Conservation (phyloP, 2,888 invertebrate species). For the Rhagophthalmus giganteus region DNA sequence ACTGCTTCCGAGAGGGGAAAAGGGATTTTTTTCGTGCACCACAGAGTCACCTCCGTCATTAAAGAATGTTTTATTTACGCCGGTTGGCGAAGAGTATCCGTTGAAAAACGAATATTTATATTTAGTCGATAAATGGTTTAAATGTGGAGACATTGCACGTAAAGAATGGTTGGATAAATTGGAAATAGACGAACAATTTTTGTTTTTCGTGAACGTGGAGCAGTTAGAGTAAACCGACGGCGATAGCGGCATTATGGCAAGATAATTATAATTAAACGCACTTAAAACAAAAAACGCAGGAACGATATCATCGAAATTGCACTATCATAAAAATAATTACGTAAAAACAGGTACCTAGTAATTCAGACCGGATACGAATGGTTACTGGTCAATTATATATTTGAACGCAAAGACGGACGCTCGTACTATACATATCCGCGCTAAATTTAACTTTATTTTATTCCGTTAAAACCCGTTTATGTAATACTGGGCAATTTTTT, state of each 20-base stretch:
- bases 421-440: slow-evolving; percentile 19
- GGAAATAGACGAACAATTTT: slow-evolving; percentile 18
- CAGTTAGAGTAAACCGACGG: slow-evolving; percentile 28
- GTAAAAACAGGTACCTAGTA: slow-evolving; percentile 4
- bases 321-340: slow-evolving; percentile 2
- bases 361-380: slow-evolving; percentile 23
- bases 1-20: not conserved
- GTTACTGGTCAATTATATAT: slow-evolving; percentile 31
- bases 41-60: too few species aligned
- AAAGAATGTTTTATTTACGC: slow-evolving; percentile 12
- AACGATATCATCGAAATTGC: not conserved
- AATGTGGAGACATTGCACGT: too few species aligned
- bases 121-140: slow-evolving; percentile 5
- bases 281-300: not conserved
- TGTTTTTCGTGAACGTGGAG: slow-evolving; percentile 6
- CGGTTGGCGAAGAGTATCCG: slow-evolving; percentile 14
- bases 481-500: slow-evolving; percentile 1
- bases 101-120: slow-evolving; percentile 17
- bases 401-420: slow-evolving; percentile 21
- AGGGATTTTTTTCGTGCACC: too few species aligned
- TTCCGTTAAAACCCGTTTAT: slow-evolving; percentile 9
- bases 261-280: slow-evolving; percentile 5
- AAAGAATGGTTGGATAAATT: slow-evolving; percentile 5
- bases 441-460: slow-evolving; percentile 19
- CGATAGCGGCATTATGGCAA: slow-evolving; percentile 27